Conservation (phyloP, 92 coral and sea anemone species). For the Porites evermanni region DNA sequence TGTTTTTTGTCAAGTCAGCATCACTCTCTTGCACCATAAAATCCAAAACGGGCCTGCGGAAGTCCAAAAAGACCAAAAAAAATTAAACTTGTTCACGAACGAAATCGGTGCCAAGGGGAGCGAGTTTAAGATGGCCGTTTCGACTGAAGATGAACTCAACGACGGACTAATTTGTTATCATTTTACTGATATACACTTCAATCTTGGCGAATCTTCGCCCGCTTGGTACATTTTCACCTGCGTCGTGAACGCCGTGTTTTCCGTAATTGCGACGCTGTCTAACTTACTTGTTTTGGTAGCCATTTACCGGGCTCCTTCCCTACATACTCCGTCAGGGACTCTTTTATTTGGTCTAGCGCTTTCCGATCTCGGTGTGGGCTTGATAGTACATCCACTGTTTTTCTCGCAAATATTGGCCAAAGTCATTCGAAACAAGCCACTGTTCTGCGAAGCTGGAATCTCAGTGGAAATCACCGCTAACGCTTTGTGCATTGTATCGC, state of each 20-base stretch:
- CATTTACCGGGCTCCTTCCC: conserved; percentile 31
- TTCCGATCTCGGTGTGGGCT: conserved; percentile 37
- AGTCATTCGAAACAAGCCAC: neutral
- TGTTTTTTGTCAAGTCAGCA: neutral
- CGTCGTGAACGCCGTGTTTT: conserved; percentile 29
- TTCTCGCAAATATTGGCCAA: conserved; percentile 40
- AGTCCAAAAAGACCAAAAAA: neutral
- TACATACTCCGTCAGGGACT: conserved; percentile 38
- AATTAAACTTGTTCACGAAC: neutral
- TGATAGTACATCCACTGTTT: conserved; percentile 41
- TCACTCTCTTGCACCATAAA: neutral
- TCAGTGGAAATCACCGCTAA: conserved; percentile 29
- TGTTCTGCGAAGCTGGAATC: conserved; percentile 36
- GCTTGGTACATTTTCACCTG: conserved; percentile 36
- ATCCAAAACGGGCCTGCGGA: neutral
- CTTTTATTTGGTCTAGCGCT: conserved; percentile 37
- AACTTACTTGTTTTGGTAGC: conserved; percentile 26
- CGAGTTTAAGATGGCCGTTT: neutral
- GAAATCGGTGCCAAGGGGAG: neutral
- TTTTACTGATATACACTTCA: conserved; percentile 29
- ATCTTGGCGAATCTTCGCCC: conserved; percentile 19
- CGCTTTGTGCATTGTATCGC: conserved; percentile 36
- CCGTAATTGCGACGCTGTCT: conserved; percentile 15
- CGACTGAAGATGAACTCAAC: neutral
- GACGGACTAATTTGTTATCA: conserved; percentile 21